Conservation (phyloP, 2,888 invertebrate genomes). For the Aphodius granarius region DNA sequence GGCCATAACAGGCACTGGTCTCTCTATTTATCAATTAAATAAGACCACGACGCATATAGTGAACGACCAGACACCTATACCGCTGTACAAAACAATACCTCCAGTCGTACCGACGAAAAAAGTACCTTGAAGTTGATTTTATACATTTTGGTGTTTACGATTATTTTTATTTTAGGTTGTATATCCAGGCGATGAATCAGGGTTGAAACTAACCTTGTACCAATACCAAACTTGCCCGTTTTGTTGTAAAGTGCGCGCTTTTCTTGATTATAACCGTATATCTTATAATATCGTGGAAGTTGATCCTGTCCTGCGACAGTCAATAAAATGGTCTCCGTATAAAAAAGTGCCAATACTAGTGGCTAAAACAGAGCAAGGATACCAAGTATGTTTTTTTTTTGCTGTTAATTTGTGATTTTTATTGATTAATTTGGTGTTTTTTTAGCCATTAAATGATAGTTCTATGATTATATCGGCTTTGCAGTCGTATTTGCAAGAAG, state of each 20-base stretch:
- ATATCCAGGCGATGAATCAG: conserved; percentile 65
- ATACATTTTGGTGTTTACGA: conserved; percentile 4
- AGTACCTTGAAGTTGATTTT: no score
- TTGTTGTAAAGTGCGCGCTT: conserved; percentile 92
- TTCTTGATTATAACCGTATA: conserved; percentile 89
- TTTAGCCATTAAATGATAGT: conserved; percentile 87
- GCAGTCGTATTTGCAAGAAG: conserved; percentile 72
- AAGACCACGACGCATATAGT: conserved; percentile 52
- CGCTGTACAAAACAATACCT: conserved; percentile 48
- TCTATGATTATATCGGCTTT: conserved; percentile 90
- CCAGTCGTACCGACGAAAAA: conserved; percentile 54
- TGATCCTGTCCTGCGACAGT: conserved; percentile 89
- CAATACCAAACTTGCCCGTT: conserved; percentile 99
- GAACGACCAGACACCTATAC: conserved; percentile 52
- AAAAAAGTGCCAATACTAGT: conserved; percentile 94
- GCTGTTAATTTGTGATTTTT: no score
- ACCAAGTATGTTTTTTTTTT: conserved; percentile 60
- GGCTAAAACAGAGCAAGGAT: conserved; percentile 71
- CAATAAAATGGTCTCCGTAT: conserved; percentile 91
- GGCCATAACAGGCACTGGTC: conserved; percentile 55
- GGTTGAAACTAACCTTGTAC: conserved; percentile 82
- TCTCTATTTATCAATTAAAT: conserved; percentile 54
- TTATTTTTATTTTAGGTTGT: conserved; percentile 58
- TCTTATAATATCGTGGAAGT: conserved; percentile 97
- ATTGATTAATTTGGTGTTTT: conserved; percentile 20